Evolutionary conservation across 2,797 vertebrate species (phyloP), one percentile per base, ranked within the genome.

Genomic region (Arrhamphus sclerolepis): DNA sequence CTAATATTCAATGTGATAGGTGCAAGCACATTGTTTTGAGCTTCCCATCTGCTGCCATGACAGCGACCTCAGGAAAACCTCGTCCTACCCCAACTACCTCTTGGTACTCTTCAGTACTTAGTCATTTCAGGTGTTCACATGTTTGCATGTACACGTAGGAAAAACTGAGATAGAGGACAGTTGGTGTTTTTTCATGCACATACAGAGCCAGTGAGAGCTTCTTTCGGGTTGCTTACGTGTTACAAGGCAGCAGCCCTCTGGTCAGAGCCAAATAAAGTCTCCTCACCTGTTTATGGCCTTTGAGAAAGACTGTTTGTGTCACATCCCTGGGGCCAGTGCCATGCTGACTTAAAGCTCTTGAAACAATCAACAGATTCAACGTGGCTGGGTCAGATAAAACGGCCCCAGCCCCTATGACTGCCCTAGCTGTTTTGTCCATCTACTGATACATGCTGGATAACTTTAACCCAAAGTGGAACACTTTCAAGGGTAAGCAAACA

Each of bases 281-380:
- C 78, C 69, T 90, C 88, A 91, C 91, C 90, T 90, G 90, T 90
- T 87, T 78, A 62, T 73, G 82, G 85, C 79, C 81, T 87, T 82
- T 89, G 83, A 89, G 82, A 76, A 75, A 86, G 73, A 90, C 74
- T 68, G 64, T 77, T 72, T 85, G 79, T 87, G 86, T 88, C 87
- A 88, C 56, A 58, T 86, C 89, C 88, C 82, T 26, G 73, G 79
- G 89, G 84, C 57, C 60, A 65, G 18, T 89, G 90, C 77, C 90
- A 87, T 2, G 62, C 62, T 72, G 66, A 82, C 71, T 91, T 84
- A 89, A 70, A 81, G 72, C 77, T 19, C 47, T 71, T 74, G 78
- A 54, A 87, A 86, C 85, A 78, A 74, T 84, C 81, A 86, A 78
- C 62, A 60, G 62, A 80, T 70, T 84, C 63, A 78, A 81, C 86